Evolutionary conservation across 2,888 invertebrate genomes (phyloP), one percentile per base, ranked within the genome.

Genomic region (Lissocephala sabroskyi): DNA sequence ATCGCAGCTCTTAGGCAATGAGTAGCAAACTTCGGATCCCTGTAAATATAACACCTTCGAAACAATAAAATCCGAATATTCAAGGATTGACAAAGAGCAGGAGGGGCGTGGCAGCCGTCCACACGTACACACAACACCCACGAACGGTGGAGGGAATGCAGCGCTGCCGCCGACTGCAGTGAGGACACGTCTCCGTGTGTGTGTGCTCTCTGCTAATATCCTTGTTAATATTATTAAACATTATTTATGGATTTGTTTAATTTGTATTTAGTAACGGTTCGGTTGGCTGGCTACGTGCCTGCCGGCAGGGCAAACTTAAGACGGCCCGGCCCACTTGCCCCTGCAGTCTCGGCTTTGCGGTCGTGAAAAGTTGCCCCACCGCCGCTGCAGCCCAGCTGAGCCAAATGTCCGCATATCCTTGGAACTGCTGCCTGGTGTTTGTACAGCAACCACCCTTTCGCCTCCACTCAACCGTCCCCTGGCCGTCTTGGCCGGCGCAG

Each of bases 171-270:
- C n/a, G 77, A 59, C 52, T 74, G 77, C 77, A 61, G 57, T 60
- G 50, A 60, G 59, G 54, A 58, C 60, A 53, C 42, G 56, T 52
- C 46, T 51, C 58, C 52, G 42, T 49, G 29, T 43, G 54, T 47
- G 53, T 59, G 61, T 64, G 59, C 54, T 52, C 59, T 32, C 54
- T 67, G 76, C 76, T 81, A 80, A 82, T 82, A 81, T 80, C 68
- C 80, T 71, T 81, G 80, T 81, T 81, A 81, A 81, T 82, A 76
- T 74, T 81, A 81, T 81, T 81, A 82, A 81, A 81, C 82, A 81
- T 82, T 81, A 81, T 81, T 81, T 81, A 81, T 81, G 82, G 82
- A 81, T 81, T 82, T 81, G 82, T 82, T 81, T 81, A 81, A 82
- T 81, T 81, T 81, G 80, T 82, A 81, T 81, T 81, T 82, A 81